Conservation (phyloP, 2,797 vertebrate genomes). For the Cyprinella venusta region DNA sequence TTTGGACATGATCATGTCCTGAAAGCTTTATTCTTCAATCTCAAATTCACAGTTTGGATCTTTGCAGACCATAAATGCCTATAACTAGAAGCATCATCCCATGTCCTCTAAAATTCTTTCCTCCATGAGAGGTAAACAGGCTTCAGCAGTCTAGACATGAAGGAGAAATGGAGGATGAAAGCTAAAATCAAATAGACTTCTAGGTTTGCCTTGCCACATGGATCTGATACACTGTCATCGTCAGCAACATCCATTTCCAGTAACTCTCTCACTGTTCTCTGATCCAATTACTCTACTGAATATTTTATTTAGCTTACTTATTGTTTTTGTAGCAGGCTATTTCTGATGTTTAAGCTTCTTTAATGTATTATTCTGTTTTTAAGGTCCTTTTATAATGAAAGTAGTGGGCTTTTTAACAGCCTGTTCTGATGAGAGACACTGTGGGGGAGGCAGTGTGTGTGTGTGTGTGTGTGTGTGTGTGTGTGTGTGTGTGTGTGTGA, state of each 20-base stretch:
- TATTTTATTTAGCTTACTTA: conserved; percentile 75
- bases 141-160: conserved; percentile 12
- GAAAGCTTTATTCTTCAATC: background rate
- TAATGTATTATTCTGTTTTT: conserved; percentile 81
- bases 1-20: background rate
- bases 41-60: background rate
- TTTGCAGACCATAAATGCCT: background rate
- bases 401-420: conserved; percentile 53
- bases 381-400: conserved; percentile 68
- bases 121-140: conserved; percentile 37
- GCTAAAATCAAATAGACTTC: conserved; percentile 42
- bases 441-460: conserved; percentile 44
- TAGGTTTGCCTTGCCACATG: conserved; percentile 54
- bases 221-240: conserved; percentile 56
- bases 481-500: conserved; percentile 34
- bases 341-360: conserved; percentile 68
- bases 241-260: conserved; percentile 55
- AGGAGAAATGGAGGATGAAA: conserved; percentile 32
- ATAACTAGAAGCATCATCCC: conserved; percentile 4
- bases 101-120: conserved; percentile 17
- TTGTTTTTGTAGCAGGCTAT: conserved; percentile 71
- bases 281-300: conserved; percentile 75
- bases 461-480: conserved; percentile 42
- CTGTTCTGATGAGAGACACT: conserved; percentile 68
- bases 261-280: conserved; percentile 59